Evolutionary conservation across 2,797 vertebrate genomes (phyloP).

Genomic region (Paedocypris micromegethes): DNA sequence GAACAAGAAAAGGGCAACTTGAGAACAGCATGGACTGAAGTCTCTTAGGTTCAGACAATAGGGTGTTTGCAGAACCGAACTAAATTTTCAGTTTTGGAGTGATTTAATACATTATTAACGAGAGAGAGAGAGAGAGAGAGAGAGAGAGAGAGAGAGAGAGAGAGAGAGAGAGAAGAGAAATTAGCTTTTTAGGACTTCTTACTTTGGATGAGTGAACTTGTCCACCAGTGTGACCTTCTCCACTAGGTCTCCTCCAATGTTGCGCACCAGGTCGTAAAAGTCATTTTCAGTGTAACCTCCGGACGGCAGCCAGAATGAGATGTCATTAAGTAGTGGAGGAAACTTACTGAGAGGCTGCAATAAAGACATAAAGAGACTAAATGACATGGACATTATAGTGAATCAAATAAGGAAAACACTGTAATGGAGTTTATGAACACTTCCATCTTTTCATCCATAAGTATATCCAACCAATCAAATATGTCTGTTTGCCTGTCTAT

Average conservation of each 20-base stretch:
- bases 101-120: too few relatives aligned
- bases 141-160: too few relatives aligned
- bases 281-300: conserved; percentile 77
- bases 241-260: conserved; percentile 83
- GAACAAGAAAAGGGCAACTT: conserved; percentile 27
- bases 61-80: too few relatives aligned
- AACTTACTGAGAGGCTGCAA: conserved; percentile 85
- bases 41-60: background rate
- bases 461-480: too few relatives aligned
- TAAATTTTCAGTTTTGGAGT: too few relatives aligned
- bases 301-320: conserved; percentile 93
- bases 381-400: background rate
- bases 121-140: too few relatives aligned
- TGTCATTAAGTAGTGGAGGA: conserved; percentile 85
- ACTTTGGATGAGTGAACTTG: conserved; percentile 85
- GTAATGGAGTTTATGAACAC: too few relatives aligned
- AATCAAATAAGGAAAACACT: background rate
- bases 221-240: conserved; percentile 86
- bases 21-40: background rate
- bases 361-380: conserved; percentile 6
- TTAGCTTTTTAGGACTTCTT: conserved; percentile 55
- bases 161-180: too few relatives aligned
- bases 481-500: too few relatives aligned
- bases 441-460: too few relatives aligned
- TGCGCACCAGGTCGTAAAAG: conserved; percentile 90